Evolutionary conservation across 64 coral and sea anemone species (phyloP).

Genomic region (Porites australiensis): DNA sequence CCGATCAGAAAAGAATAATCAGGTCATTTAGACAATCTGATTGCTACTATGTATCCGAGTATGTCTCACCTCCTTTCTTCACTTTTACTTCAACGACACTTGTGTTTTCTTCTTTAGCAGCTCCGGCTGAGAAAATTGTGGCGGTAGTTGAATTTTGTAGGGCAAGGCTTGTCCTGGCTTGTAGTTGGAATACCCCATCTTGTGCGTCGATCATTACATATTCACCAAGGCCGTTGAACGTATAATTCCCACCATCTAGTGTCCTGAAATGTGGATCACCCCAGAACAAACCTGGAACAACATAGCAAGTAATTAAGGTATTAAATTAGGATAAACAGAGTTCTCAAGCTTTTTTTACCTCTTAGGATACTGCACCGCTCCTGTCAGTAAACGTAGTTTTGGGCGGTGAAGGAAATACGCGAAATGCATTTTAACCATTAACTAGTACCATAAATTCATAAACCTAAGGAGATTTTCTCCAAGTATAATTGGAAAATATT

Average conservation of each 20-base stretch:
- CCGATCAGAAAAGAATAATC: no score
- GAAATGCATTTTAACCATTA: no score
- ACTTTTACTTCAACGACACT: conserved; percentile 56
- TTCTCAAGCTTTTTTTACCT: no score
- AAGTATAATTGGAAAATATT: no score
- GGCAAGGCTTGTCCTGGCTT: conserved; percentile 61
- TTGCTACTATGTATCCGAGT: no score
- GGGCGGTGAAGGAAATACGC: no score
- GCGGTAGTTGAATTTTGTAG: conserved; percentile 23
- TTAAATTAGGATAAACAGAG: no score
- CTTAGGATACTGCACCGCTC: no score
- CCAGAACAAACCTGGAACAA: conserved; percentile 40
- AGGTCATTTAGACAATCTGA: no score
- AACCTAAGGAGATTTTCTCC: no score
- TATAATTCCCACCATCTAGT: conserved; percentile 61
- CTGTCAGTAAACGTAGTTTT: no score
- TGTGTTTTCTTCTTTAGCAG: conserved; percentile 61
- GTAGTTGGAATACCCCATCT: conserved; percentile 56
- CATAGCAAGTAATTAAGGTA: neutral
- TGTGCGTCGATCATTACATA: conserved; percentile 38
- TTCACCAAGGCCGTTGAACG: conserved; percentile 71
- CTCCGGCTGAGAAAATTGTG: conserved; percentile 66
- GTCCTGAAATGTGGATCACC: conserved; percentile 68
- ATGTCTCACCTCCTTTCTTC: conserved; percentile 4
- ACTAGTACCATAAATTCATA: no score